Evolutionary conservation across 1,140 invertebrate species (phyloP).

Genomic region (Drosophila rufa): DNA sequence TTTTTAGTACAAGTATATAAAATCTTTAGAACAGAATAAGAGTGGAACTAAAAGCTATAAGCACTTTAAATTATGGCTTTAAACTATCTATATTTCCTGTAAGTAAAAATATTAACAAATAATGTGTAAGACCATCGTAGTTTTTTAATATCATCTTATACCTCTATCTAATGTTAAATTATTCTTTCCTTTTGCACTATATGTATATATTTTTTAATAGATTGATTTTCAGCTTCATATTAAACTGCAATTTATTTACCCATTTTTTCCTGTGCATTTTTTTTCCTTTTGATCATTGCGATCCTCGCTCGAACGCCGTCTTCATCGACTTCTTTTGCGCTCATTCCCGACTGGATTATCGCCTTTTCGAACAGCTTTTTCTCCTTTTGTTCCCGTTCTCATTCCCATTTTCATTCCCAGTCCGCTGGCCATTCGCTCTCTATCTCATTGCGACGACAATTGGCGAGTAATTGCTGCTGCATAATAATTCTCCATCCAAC

Average conservation of each 20-base stretch:
- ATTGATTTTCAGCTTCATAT: background rate
- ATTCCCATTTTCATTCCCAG: constrained; percentile 5
- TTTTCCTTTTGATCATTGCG: constrained; percentile 48
- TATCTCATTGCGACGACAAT: constrained; percentile 67
- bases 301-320: constrained; percentile 21
- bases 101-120: too few relatives aligned
- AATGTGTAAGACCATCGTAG: too few relatives aligned
- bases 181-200: too few relatives aligned
- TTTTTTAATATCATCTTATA: too few relatives aligned
- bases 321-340: constrained; percentile 16
- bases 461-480: constrained; percentile 82
- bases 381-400: constrained; percentile 32
- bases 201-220: too few relatives aligned
- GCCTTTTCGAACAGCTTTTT: constrained; percentile 75
- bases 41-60: too few relatives aligned
- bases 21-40: too few relatives aligned
- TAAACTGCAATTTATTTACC: background rate
- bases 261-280: constrained; percentile 4
- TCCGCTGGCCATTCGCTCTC: constrained; percentile 28
- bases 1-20: too few relatives aligned
- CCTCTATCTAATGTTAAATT: too few relatives aligned
- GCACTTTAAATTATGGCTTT: too few relatives aligned
- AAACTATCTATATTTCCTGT: too few relatives aligned
- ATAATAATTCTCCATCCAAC: constrained; percentile 69
- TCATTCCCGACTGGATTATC: constrained; percentile 65